Evolutionary conservation across 1,140 invertebrate genomes (phyloP).

Genomic region (Trachymyrmex cornetzi): DNA sequence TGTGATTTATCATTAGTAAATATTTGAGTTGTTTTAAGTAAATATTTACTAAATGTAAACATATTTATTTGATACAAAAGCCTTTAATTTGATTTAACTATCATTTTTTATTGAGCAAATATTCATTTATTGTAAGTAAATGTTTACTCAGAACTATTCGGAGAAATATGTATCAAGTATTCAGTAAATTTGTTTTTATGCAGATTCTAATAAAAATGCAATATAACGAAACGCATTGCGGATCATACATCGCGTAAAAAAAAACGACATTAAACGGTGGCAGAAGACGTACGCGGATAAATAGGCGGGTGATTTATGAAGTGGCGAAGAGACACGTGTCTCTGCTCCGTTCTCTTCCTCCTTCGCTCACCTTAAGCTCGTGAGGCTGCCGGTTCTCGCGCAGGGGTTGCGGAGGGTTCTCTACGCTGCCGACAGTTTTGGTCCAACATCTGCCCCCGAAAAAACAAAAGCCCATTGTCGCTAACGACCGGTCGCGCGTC

Average conservation of each 20-base stretch:
- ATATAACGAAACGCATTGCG: neutral
- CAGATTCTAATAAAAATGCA: neutral
- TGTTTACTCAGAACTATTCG: too few species aligned
- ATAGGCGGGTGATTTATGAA: conserved; percentile 66
- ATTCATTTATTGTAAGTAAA: too few species aligned
- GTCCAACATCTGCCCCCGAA: conserved; percentile 87
- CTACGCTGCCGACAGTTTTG: conserved; percentile 72
- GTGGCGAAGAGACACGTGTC: conserved; percentile 70
- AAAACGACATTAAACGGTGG: conserved; percentile 2
- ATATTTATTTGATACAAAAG: too few species aligned
- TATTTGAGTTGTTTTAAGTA: too few species aligned
- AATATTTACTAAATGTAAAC: too few species aligned
- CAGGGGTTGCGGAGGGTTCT: conserved; percentile 59
- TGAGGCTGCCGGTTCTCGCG: conserved; percentile 23
- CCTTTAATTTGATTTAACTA: too few species aligned
- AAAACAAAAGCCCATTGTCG: conserved; percentile 87
- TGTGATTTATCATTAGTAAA: too few species aligned
- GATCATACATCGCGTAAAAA: neutral
- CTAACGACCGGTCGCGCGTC: conserved; percentile 87
- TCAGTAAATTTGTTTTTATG: too few species aligned
- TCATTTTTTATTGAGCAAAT: too few species aligned
- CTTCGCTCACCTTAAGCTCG: conserved; percentile 69
- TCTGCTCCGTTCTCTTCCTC: conserved; percentile 61
- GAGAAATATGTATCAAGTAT: too few species aligned
- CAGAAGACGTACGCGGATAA: conserved; percentile 32